phyloP scores from a whole-genome alignment of 2,797 vertebrate species.

The Fistularia tabacaria region DNA sequence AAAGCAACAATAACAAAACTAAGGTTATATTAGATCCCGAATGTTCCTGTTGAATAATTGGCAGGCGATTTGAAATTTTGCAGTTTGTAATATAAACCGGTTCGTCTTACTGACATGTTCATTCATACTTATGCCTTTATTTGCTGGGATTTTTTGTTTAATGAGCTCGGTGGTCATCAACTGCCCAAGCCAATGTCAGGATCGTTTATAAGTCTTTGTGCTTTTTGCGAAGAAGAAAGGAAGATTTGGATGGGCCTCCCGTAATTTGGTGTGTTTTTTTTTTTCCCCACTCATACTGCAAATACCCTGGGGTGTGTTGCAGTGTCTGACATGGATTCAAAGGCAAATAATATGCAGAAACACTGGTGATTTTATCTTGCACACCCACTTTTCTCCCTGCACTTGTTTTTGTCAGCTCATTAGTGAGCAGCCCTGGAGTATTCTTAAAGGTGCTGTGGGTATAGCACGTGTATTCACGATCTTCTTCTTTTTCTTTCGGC shows the following conservation, averaged over 20 bases:
- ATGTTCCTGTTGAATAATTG: no score
- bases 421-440: slow-evolving; percentile 40
- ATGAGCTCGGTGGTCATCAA: no score
- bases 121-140: no score
- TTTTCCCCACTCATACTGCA: background rate
- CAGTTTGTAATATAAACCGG: no score
- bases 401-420: slow-evolving; percentile 54
- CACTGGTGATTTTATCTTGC: slow-evolving; percentile 30
- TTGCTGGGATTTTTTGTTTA: no score
- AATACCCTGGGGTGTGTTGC: slow-evolving; percentile 24
- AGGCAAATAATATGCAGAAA: slow-evolving; percentile 28
- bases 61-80: no score
- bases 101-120: no score
- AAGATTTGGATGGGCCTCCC: slow-evolving; percentile 25
- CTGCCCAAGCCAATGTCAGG: no score
- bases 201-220: slow-evolving; percentile 17
- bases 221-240: slow-evolving; percentile 10
- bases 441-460: slow-evolving; percentile 45
- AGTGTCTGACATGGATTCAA: slow-evolving; percentile 37
- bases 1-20: slow-evolving; percentile 3
- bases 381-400: slow-evolving; percentile 23
- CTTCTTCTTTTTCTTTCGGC: slow-evolving; percentile 32
- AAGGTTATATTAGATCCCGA: background rate
- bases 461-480: slow-evolving; percentile 28
- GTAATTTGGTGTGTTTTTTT: slow-evolving; percentile 17